Percentiles rank a stretch among this genome's conserved stretches.
Conservation (phyloP, 2,888 invertebrate species). For the Lasioglossum villosulum region DNA sequence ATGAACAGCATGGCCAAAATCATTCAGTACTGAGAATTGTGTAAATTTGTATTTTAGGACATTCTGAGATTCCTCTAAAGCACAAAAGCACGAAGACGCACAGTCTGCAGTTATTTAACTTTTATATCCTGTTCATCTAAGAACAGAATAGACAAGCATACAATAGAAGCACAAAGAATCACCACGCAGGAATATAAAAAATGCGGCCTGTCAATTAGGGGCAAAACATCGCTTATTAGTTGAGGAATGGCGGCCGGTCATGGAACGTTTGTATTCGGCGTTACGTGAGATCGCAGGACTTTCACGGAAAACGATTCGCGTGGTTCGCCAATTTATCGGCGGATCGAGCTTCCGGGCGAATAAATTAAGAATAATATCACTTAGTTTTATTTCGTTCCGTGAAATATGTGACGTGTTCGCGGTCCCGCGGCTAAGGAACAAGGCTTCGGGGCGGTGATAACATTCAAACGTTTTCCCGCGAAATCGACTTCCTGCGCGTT, state of each 20-base stretch:
- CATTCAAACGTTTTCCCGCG: slow-evolving; percentile 45
- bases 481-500: slow-evolving; percentile 56
- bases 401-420: slow-evolving; percentile 7
- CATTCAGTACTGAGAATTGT: too few species aligned
- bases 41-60: not conserved
- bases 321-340: slow-evolving; percentile 39
- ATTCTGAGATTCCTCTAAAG: not conserved
- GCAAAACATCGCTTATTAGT: slow-evolving; percentile 23
- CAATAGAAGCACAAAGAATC: not conserved
- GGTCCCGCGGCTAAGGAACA: slow-evolving; percentile 18
- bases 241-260: slow-evolving; percentile 25
- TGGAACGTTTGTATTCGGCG: slow-evolving; percentile 10
- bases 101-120: not conserved
- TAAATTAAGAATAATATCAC: slow-evolving; percentile 47
- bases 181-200: slow-evolving; percentile 23
- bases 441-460: slow-evolving; percentile 13
- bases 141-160: not conserved
- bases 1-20: too few species aligned
- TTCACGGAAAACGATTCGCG: slow-evolving; percentile 46
- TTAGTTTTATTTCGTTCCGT: slow-evolving; percentile 27
- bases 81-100: not conserved
- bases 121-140: not conserved
- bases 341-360: slow-evolving; percentile 39
- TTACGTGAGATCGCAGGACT: slow-evolving; percentile 23
- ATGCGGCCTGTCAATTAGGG: slow-evolving; percentile 37